Evolutionary conservation across 2,113 vertebrate genomes (phyloP).

Genomic region (Montifringilla adamsi): DNA sequence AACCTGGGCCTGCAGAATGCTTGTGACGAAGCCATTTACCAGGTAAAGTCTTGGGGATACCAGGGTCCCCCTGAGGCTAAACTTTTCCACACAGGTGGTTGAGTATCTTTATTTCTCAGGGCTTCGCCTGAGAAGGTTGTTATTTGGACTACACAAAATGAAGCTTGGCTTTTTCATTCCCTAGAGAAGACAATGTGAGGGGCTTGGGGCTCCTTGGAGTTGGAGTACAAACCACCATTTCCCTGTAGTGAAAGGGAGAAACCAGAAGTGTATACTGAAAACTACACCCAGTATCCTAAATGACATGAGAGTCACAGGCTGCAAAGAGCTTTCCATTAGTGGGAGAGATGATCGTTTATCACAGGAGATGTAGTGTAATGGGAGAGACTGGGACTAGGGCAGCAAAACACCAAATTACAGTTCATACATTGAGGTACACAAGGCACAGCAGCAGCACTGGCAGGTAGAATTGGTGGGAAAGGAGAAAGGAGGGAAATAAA

Average conservation of each 20-base stretch:
- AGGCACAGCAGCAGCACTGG: not conserved
- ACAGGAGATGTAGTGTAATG: not conserved
- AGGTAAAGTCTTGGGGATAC: constrained; percentile 66
- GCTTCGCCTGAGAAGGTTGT: not conserved
- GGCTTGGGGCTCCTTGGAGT: not conserved
- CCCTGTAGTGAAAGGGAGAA: not conserved
- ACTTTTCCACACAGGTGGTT: rapidly evolving
- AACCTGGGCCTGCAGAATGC: constrained; percentile 87
- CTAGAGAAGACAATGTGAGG: rapidly evolving
- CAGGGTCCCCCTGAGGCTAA: not conserved
- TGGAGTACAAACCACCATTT: not conserved
- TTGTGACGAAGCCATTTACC: constrained; percentile 87
- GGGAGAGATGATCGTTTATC: not conserved
- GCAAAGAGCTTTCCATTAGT: not conserved
- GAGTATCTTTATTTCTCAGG: not conserved
- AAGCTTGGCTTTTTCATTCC: not conserved
- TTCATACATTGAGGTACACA: not conserved
- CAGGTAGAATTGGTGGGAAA: not conserved
- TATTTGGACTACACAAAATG: not conserved
- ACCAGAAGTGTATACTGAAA: not conserved
- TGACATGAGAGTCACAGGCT: not conserved
- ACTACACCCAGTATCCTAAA: not conserved
- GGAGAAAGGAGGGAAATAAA: not conserved
- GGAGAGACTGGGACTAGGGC: not conserved
- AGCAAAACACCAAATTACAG: not conserved